Evolutionary conservation across 35 echinoderm and acorn worm species (phyloP).

Genomic region (Lytechinus pictus): DNA sequence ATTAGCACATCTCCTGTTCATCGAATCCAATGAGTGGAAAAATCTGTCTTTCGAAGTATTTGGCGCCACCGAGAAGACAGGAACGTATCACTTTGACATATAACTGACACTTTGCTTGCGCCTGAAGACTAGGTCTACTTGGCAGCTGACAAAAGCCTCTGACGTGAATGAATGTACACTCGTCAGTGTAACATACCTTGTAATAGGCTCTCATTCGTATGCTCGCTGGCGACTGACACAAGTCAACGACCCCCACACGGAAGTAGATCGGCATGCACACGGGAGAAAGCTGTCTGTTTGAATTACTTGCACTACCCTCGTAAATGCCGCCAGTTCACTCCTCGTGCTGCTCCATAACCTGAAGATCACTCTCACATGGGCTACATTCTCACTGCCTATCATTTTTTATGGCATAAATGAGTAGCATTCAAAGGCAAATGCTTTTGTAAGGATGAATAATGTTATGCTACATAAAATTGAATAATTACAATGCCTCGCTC

Average conservation of each 20-base stretch:
- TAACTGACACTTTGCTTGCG: not conserved
- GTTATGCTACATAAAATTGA: not conserved
- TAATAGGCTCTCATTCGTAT: conserved; percentile 14
- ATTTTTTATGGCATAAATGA: not conserved
- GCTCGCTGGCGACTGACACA: conserved; percentile 33
- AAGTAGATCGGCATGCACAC: conserved; percentile 28
- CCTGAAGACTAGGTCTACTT: not conserved
- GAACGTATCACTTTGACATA: not conserved
- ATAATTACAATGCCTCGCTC: not conserved
- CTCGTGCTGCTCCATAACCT: not conserved
- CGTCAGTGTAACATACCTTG: conserved; percentile 28
- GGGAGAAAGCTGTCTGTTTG: conserved; percentile 17
- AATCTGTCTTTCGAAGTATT: not conserved
- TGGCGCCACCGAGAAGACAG: not conserved
- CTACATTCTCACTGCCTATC: not conserved
- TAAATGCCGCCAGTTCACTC: conserved; percentile 15
- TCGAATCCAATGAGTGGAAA: not conserved
- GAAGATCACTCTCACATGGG: not conserved
- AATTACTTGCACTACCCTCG: conserved; percentile 25
- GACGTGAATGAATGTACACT: conserved; percentile 3
- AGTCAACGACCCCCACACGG: conserved; percentile 33
- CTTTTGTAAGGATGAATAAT: not conserved
- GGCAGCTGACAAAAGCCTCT: not conserved
- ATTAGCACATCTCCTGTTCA: not conserved
- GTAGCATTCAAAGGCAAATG: not conserved